These are phyloP conservation scores for Himalopsyche kuldschensis DNA, from an alignment of 2,888 invertebrate species.

Conservation along the genomic window DNA sequence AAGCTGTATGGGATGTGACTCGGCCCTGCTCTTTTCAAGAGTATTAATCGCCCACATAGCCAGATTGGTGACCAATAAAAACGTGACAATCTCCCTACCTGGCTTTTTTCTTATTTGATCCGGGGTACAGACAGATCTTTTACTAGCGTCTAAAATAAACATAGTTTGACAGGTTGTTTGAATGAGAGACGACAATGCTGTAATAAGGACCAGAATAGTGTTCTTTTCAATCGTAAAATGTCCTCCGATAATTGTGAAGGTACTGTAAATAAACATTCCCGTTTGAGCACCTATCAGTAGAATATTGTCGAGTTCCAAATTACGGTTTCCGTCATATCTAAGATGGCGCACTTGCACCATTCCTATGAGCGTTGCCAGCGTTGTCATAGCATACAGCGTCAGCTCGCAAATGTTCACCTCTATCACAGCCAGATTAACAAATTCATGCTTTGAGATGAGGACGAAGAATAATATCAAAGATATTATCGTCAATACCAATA, in stretches of 20 bases:
- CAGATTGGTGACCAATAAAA: constrained; percentile 84
- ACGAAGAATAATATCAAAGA: constrained; percentile 91
- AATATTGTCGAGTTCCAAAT: constrained; percentile 86
- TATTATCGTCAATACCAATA: constrained; percentile 87
- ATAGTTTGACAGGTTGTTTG: constrained; percentile 90
- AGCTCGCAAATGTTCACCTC: constrained; percentile 90
- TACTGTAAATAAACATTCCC: constrained; percentile 91
- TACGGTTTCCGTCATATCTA: constrained; percentile 80
- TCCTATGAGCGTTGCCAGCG: constrained; percentile 82
- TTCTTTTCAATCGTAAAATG: constrained; percentile 83
- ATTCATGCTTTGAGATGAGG: constrained; percentile 77
- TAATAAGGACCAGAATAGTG: constrained; percentile 78
- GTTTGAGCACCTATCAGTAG: constrained; percentile 90
- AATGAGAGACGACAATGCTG: constrained; percentile 81
- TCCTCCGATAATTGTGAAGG: constrained; percentile 91
- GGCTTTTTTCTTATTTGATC: constrained; percentile 86
- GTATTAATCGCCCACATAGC: constrained; percentile 96
- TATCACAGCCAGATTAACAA: constrained; percentile 80
- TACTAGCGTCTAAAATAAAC: constrained; percentile 88
- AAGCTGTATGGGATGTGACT: constrained; percentile 88
- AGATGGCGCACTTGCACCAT: constrained; percentile 85
- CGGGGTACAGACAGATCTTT: constrained; percentile 77
- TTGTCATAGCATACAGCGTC: constrained; percentile 82
- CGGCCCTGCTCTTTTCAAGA: constrained; percentile 85
- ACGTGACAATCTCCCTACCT: constrained; percentile 91